Base-by-base conservation (phyloP, 1,140 invertebrate species). In the Tribolium castaneum region DNA sequence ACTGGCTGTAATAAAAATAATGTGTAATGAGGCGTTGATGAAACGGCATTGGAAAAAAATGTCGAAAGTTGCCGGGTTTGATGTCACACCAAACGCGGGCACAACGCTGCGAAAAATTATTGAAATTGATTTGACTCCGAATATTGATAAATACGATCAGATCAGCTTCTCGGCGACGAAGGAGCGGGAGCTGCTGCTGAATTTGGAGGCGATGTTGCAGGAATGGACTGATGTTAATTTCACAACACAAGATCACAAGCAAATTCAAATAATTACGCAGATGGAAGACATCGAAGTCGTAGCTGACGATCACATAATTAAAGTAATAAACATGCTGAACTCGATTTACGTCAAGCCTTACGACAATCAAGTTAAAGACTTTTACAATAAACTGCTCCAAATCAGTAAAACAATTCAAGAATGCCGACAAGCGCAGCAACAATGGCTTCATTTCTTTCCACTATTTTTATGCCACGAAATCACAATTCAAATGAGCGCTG, bases 401-500 rank as follows among this genome's bases (percentile, higher is more conserved):
- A 91, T 96, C 0, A 94, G 95, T 84, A 88, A 89, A 54, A 94
- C 94, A 1, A 89, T 97, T 6, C 93, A 96, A 80, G 92, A 95
- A 85, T 97, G 95, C 95, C 89, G 93, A 5, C 94, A 93, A 86
- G 94, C 94, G 13, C 94, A 95, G 86, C 90, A 92, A 52, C 94
- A 95, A 78, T 97, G 95, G 92, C 88, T 97, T 6, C 96, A 97
- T 86, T 88, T 98, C 35, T 88, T 97, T 81, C 95, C 95, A 0
- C 95, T 98, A 82, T 98, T 98, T 87, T 94, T 93, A 2, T 96
- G 95, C 1, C 94, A 95, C 83, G 95, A 98, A 84, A 97, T 98
- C 80, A 92, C 95, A 52, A 91, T 92, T 0, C 96, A 97, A 87
- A 94, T 98, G 91, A 95, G 95, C 0, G 93, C 95, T 83, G 96